Evolutionary conservation across 2,888 invertebrate species (phyloP).

Genomic region (Zelleria hepariella): DNA sequence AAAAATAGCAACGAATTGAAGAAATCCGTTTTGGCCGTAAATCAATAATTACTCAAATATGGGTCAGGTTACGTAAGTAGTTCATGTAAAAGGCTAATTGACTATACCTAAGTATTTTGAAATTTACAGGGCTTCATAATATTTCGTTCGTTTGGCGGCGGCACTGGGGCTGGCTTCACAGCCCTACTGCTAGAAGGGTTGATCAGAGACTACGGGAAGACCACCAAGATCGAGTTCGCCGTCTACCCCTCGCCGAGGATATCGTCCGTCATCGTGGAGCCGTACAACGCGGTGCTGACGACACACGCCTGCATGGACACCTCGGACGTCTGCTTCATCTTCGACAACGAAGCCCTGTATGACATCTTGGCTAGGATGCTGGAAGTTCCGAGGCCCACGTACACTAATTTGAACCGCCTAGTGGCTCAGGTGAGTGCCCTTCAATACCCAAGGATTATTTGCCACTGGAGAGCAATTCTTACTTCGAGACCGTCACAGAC

Average conservation of each 20-base stretch:
- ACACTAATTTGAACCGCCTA: slow-evolving; percentile 87
- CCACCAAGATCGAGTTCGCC: slow-evolving; percentile 76
- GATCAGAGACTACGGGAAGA: slow-evolving; percentile 74
- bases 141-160: slow-evolving; percentile 81
- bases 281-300: slow-evolving; percentile 81
- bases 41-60: no score
- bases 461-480: no score
- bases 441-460: no score
- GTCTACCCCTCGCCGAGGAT: slow-evolving; percentile 90
- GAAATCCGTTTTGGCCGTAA: no score
- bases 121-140: slow-evolving; percentile 70
- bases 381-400: slow-evolving; percentile 84
- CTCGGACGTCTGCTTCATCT: slow-evolving; percentile 79
- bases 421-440: slow-evolving; percentile 72
- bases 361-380: slow-evolving; percentile 82
- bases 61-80: no score
- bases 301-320: slow-evolving; percentile 78
- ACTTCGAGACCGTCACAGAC: no score
- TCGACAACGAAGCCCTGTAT: slow-evolving; percentile 84
- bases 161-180: slow-evolving; percentile 84
- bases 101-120: not conserved
- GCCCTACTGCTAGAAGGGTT: slow-evolving; percentile 77
- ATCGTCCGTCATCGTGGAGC: slow-evolving; percentile 82
- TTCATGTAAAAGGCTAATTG: no score
- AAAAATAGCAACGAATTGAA: no score